phyloP scores from a whole-genome alignment of 1,140 invertebrate species.

The Pogonus chalceus region DNA sequence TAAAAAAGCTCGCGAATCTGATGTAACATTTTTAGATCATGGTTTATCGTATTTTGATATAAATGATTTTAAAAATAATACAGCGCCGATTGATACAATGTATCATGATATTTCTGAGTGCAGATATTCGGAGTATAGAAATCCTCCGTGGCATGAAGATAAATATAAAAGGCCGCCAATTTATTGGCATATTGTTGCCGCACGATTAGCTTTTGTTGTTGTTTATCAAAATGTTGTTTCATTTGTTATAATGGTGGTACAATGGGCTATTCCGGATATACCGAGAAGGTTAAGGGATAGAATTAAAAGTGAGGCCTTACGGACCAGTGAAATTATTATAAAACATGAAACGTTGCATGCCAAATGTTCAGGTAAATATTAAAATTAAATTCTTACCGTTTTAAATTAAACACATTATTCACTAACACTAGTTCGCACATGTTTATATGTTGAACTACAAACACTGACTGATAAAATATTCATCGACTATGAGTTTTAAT shows the following conservation, averaged over 20 bases:
- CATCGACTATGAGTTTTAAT: too few species aligned
- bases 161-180: slow-evolving; percentile 53
- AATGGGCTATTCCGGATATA: slow-evolving; percentile 76
- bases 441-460: too few species aligned
- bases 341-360: slow-evolving; percentile 21
- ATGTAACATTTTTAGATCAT: slow-evolving; percentile 63
- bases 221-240: slow-evolving; percentile 80
- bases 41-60: slow-evolving; percentile 56
- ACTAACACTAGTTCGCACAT: too few species aligned
- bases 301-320: slow-evolving; percentile 74
- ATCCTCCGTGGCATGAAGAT: slow-evolving; percentile 42
- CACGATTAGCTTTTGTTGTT: slow-evolving; percentile 76
- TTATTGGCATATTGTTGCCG: slow-evolving; percentile 69
- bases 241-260: slow-evolving; percentile 60
- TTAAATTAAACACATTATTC: too few species aligned
- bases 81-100: slow-evolving; percentile 36
- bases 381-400: too few species aligned
- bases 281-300: slow-evolving; percentile 59
- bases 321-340: slow-evolving; percentile 72
- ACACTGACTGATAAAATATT: too few species aligned
- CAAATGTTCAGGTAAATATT: not conserved
- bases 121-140: slow-evolving; percentile 44
- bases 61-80: slow-evolving; percentile 43
- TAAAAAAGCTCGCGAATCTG: slow-evolving; percentile 34
- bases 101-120: slow-evolving; percentile 41